A percentile compares a stretch with the other conserved stretches of the same genome.
Evolutionary conservation across 2,797 vertebrate species (phyloP).

Genomic region (Spinus olivaceus): DNA sequence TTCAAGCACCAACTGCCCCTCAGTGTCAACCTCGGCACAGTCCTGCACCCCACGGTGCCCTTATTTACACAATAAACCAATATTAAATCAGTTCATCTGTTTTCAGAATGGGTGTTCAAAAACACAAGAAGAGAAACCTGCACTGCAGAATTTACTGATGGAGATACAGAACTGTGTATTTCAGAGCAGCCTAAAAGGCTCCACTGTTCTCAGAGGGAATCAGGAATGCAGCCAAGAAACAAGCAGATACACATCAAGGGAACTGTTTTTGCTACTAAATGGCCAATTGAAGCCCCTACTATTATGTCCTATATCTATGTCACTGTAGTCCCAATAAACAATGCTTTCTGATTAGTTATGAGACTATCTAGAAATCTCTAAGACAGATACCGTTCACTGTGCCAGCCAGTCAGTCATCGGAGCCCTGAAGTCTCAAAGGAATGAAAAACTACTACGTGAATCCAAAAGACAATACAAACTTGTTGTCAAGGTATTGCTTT

Average conservation of each 20-base stretch:
- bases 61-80: background rate
- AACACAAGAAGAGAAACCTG: background rate
- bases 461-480: background rate
- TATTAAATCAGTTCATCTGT: background rate
- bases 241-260: constrained; percentile 29
- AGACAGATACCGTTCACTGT: background rate
- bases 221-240: constrained; percentile 15
- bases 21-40: fast-evolving
- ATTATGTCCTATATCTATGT: background rate
- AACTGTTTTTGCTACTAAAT: constrained; percentile 37
- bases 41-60: background rate
- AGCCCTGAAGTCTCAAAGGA: background rate
- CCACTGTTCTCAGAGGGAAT: background rate
- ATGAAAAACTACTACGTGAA: background rate
- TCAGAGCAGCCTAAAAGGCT: constrained; percentile 32
- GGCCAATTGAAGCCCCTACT: background rate
- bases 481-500: background rate
- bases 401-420: background rate
- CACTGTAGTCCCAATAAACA: background rate
- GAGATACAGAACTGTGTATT: background rate
- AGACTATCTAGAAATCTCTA: background rate
- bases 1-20: background rate
- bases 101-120: background rate
- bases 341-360: constrained; percentile 15
- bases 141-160: background rate